Evolutionary conservation across 2,888 invertebrate species (phyloP), one percentile per base, ranked within the genome.

Genomic region (Tethea ocularis): DNA sequence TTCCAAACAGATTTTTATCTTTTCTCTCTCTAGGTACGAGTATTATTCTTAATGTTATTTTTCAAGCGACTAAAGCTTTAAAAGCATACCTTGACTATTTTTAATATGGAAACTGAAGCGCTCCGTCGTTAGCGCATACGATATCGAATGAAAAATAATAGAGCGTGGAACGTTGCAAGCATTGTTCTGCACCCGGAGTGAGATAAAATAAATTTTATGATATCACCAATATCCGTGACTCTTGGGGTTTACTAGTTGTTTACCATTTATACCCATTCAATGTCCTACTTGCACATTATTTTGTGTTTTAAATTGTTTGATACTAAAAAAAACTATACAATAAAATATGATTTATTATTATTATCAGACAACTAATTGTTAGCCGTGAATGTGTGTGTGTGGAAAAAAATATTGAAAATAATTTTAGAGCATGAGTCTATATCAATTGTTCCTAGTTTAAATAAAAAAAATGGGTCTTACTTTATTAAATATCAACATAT

Each of bases 101-200:
- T 84, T 75, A 75, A 77, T 81, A 80, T 75, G 64, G 69, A 73
- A 78, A 74, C 69, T 67, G 64, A 71, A 60, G 68, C 64, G 68
- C 59, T 64, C 46, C 46, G 72, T 80, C 78, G 81, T 80, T 78
- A 80, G 71, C 72, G 74, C 66, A 64, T 72, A 65, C 76, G 74
- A 79, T 80, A 80, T 74, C 70, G 72, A 74, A 80, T 80, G 81
- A 79, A 85, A 84, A 83, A 86, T 85, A 85, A 85, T 80, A 77
- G 74, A 68, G 71, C 61, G 62, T 57, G 61, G 33, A 33, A 64
- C 69, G 65, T 53, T 67, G 71, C 66, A 66, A 68, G 74, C 68
- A 73, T 75, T 77, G 72, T 71, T 54, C 67, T 63, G 62, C 61
- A 36, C 26, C 52, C 46, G 56, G 60, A 57, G 56, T 38, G 23